Evolutionary conservation across 2,797 vertebrate genomes (phyloP).

Genomic region (Melanotaenia boesemani): DNA sequence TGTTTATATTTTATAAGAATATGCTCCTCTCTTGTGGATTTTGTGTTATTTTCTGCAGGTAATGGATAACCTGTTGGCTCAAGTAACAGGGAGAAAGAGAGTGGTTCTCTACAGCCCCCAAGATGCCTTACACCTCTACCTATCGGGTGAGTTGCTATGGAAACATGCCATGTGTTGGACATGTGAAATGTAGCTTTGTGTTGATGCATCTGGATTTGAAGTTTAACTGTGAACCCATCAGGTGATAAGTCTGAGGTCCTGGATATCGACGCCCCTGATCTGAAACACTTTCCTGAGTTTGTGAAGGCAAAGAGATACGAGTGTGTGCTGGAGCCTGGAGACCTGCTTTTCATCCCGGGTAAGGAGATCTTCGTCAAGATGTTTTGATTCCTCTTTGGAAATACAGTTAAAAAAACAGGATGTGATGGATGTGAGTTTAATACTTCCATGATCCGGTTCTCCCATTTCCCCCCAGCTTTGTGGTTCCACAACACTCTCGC

Average conservation of each 20-base stretch:
- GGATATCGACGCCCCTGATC: constrained; percentile 90
- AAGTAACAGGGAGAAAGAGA: constrained; percentile 92
- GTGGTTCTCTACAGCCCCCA: constrained; percentile 91
- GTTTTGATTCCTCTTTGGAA: not conserved
- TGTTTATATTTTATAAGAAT: not conserved
- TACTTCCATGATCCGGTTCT: not conserved
- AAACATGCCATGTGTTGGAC: not conserved
- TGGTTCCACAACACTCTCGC: constrained; percentile 97
- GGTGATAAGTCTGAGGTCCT: constrained; percentile 95
- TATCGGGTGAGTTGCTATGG: constrained; percentile 84
- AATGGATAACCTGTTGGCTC: constrained; percentile 98
- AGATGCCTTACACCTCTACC: constrained; percentile 92
- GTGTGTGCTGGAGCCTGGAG: constrained; percentile 90
- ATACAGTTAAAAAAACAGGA: not conserved
- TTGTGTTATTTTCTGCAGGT: constrained; percentile 79
- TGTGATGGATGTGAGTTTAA: too few species aligned
- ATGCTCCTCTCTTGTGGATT: not conserved
- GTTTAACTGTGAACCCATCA: constrained; percentile 47
- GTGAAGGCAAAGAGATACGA: constrained; percentile 88
- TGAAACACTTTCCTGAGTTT: constrained; percentile 91
- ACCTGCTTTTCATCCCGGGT: constrained; percentile 97
- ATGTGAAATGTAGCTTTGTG: not conserved
- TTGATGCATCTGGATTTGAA: not conserved
- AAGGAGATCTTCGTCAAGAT: constrained; percentile 23
- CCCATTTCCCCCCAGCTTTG: constrained; percentile 81